Evolutionary conservation across 2,888 invertebrate species (phyloP).

Genomic region (Leistus spinibarbis): DNA sequence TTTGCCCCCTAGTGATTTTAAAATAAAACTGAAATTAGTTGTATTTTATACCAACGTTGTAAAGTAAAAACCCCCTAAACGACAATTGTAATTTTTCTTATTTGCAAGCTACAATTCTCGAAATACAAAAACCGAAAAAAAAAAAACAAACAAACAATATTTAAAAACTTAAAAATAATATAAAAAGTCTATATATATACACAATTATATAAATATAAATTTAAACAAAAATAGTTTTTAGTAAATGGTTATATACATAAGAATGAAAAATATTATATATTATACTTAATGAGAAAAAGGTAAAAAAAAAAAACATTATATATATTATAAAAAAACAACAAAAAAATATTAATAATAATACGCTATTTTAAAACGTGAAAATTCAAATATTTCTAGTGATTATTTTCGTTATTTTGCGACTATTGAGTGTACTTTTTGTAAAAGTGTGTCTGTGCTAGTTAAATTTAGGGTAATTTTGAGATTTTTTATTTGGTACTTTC

Average conservation of each 20-base stretch:
- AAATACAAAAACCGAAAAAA: neutral
- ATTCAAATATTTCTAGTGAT: constrained; percentile 41
- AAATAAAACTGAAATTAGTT: constrained; percentile 18
- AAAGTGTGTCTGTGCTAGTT: constrained; percentile 40
- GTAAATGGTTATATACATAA: constrained; percentile 2
- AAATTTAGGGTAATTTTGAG: constrained; percentile 19
- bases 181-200: neutral
- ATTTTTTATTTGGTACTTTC: neutral
- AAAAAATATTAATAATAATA: constrained; percentile 40
- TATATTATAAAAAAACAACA: constrained; percentile 33
- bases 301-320: neutral
- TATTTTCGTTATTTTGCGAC: constrained; percentile 51
- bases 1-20: constrained; percentile 20
- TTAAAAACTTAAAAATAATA: neutral
- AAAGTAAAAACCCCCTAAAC: constrained; percentile 14
- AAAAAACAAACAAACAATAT: too few relatives aligned
- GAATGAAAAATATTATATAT: constrained; percentile 3
- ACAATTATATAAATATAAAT: neutral
- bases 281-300: neutral
- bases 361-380: constrained; percentile 43
- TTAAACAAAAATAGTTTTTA: constrained; percentile 6
- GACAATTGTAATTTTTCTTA: neutral
- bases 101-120: neutral
- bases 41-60: constrained; percentile 36
- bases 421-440: constrained; percentile 46